phyloP scores from a whole-genome alignment of 2,888 invertebrate genomes.

The Selenia dentaria region DNA sequence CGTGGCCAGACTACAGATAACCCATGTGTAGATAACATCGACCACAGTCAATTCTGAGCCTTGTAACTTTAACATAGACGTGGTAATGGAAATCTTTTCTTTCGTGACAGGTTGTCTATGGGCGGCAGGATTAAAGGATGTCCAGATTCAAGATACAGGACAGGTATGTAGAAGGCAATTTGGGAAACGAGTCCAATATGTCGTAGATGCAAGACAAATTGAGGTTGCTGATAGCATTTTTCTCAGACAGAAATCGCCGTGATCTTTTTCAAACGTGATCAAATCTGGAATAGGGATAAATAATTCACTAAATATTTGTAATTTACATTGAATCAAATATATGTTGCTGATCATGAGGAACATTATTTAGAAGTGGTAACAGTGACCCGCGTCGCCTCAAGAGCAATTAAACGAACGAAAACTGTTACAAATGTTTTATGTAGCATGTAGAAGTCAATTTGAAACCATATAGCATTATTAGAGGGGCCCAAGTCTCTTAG shows the following conservation, averaged over 20 bases:
- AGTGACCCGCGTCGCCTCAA: too few species aligned
- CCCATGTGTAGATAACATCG: constrained; percentile 17
- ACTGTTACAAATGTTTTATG: too few species aligned
- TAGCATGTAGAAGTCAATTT: too few species aligned
- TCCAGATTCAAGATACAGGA: constrained; percentile 6
- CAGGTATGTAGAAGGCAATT: constrained; percentile 14
- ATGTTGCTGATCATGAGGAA: too few species aligned
- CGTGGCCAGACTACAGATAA: constrained; percentile 58
- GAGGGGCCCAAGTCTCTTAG: too few species aligned
- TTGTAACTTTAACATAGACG: background rate
- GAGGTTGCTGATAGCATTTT: background rate
- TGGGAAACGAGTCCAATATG: constrained; percentile 21
- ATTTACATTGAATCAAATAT: too few species aligned
- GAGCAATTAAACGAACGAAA: too few species aligned
- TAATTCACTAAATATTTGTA: too few species aligned
- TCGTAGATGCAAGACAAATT: constrained; percentile 1
- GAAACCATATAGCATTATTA: too few species aligned
- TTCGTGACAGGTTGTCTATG: constrained; percentile 23
- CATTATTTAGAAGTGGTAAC: too few species aligned
- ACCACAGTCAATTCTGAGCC: background rate
- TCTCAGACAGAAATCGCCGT: too few species aligned
- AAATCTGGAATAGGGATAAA: too few species aligned
- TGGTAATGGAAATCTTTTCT: background rate
- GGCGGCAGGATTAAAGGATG: constrained; percentile 47
- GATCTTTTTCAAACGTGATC: background rate